Evolutionary conservation across 2,113 vertebrate genomes (phyloP).

Genomic region (Aix galericulata): DNA sequence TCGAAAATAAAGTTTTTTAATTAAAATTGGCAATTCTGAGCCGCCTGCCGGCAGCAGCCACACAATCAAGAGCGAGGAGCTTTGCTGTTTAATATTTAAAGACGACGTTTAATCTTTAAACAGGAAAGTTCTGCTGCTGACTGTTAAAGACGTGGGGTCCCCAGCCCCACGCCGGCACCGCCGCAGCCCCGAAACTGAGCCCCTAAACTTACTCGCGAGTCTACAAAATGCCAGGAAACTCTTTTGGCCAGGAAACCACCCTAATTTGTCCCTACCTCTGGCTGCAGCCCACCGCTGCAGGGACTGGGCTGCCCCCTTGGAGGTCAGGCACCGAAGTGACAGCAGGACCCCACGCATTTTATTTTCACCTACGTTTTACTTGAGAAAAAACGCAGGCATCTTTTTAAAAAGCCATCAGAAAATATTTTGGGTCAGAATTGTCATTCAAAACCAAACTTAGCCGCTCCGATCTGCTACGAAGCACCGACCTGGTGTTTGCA

Average conservation of each 20-base stretch:
- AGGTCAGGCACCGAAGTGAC: neutral
- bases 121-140: constrained; percentile 75
- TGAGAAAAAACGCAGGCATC: neutral
- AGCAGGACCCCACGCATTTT: neutral
- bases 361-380: neutral
- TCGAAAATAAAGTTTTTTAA: constrained; percentile 74
- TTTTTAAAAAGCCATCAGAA: neutral
- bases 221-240: neutral
- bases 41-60: constrained; percentile 70
- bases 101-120: constrained; percentile 77
- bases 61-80: constrained; percentile 70
- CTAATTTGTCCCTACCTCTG: neutral
- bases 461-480: neutral
- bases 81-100: constrained; percentile 78
- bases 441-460: neutral
- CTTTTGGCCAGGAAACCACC: neutral
- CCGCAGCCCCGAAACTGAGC: rapidly evolving
- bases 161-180: neutral
- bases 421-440: neutral
- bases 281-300: neutral
- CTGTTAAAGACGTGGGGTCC: constrained; percentile 53
- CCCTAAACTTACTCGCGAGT: neutral
- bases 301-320: neutral
- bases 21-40: constrained; percentile 75
- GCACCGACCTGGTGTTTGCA: neutral